These are phyloP conservation scores for Heterodera carotae DNA, from an alignment of 1,140 invertebrate genomes.

Conservation along the genomic window DNA sequence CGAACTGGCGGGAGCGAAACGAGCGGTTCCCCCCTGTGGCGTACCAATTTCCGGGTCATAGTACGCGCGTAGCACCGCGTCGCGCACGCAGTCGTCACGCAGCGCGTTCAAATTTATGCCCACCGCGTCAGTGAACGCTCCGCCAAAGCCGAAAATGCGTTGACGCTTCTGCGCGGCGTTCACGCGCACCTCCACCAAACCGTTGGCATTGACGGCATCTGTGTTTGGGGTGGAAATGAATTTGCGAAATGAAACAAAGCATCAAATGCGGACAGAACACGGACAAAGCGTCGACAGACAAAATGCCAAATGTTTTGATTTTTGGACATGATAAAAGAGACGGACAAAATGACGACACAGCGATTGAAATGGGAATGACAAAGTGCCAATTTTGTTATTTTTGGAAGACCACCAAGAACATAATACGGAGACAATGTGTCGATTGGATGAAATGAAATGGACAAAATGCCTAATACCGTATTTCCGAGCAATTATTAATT, in stretches of 20 bases:
- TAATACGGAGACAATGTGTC: no score
- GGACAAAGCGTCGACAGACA: background rate
- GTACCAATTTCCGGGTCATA: conserved; percentile 33
- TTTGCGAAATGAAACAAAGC: background rate
- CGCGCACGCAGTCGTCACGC: background rate
- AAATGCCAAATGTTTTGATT: conserved; percentile 5
- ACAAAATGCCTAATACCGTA: background rate
- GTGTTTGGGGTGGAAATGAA: background rate
- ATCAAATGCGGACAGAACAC: no score
- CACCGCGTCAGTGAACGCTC: conserved; percentile 69
- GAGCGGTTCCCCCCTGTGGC: no score
- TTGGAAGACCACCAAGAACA: no score
- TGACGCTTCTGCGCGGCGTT: conserved; percentile 49
- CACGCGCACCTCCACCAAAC: background rate
- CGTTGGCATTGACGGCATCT: background rate
- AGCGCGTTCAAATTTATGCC: conserved; percentile 65
- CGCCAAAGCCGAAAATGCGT: conserved; percentile 67
- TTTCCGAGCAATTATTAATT: background rate
- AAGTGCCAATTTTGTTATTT: no score
- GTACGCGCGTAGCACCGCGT: conserved; percentile 35
- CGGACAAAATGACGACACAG: background rate
- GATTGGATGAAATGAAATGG: background rate
- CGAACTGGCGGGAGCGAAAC: no score
- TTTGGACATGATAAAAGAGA: no score
- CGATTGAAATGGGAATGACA: no score